These are phyloP conservation scores for Caenorhabditis plicata DNA, from an alignment of 2,888 invertebrate species.

Conservation along the genomic window DNA sequence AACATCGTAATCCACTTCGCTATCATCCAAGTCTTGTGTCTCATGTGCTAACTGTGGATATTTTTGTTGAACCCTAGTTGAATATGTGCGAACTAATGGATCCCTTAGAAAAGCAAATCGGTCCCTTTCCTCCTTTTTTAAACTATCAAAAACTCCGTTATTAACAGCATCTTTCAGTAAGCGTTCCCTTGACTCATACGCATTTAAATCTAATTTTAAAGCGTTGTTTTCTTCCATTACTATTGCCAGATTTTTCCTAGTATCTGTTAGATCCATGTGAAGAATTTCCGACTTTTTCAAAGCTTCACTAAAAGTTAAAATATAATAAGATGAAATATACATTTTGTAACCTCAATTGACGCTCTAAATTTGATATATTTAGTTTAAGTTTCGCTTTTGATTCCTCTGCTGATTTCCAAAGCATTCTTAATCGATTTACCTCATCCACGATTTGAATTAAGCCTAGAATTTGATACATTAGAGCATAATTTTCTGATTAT, in stretches of 20 bases:
- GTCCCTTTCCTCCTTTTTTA: constrained; percentile 32
- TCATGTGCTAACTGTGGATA: constrained; percentile 22
- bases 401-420: constrained; percentile 29
- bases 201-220: constrained; percentile 38
- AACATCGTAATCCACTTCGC: constrained; percentile 42
- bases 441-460: constrained; percentile 28
- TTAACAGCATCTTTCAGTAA: constrained; percentile 40
- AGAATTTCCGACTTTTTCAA: constrained; percentile 19
- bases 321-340: not conserved
- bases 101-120: constrained; percentile 27
- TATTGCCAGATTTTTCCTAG: constrained; percentile 33
- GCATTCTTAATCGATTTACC: constrained; percentile 27
- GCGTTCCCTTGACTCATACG: constrained; percentile 36
- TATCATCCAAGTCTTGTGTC: constrained; percentile 27
- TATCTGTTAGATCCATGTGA: constrained; percentile 43
- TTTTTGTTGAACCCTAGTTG: constrained; percentile 22
- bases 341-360: constrained; percentile 12
- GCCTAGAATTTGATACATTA: constrained; percentile 4
- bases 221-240: constrained; percentile 41
- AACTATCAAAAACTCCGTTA: constrained; percentile 29
- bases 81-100: constrained; percentile 23
- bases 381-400: constrained; percentile 11
- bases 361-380: constrained; percentile 14
- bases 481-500: not conserved
- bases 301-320: constrained; percentile 18